A percentile compares a stretch with the other conserved stretches of the same genome.
These are phyloP conservation scores for Chromobotia macracanthus DNA, from an alignment of 2,797 vertebrate genomes.

Conservation along the genomic window DNA sequence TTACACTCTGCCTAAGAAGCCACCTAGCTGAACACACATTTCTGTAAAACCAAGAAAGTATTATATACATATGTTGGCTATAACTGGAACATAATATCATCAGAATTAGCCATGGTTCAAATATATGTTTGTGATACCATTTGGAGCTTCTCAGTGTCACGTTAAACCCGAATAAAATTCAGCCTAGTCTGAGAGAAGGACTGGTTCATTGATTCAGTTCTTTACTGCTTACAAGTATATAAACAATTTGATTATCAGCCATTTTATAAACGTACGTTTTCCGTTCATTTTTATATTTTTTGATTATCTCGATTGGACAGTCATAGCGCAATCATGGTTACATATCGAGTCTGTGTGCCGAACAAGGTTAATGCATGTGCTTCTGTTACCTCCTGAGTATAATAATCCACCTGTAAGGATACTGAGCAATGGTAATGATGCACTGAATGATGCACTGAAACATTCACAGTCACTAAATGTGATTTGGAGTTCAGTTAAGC, in stretches of 20 bases:
- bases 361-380: too few species aligned
- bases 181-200: conserved; percentile 22
- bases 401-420: too few species aligned
- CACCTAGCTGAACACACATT: conserved; percentile 66
- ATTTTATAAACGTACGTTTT: not conserved
- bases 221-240: not conserved
- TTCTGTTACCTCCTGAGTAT: too few species aligned
- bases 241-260: not conserved
- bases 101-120: conserved; percentile 42
- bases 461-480: too few species aligned
- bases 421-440: too few species aligned
- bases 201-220: not conserved
- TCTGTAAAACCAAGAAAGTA: conserved; percentile 37
- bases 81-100: conserved; percentile 31
- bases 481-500: too few species aligned
- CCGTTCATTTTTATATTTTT: too few species aligned
- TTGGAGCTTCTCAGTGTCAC: conserved; percentile 38
- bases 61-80: conserved; percentile 36
- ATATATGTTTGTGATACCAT: conserved; percentile 55
- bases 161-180: conserved; percentile 51
- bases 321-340: not conserved
- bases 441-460: too few species aligned
- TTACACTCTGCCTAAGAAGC: conserved; percentile 10
- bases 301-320: not conserved
- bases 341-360: not conserved